Evolutionary conservation across 2,797 vertebrate species (phyloP), one percentile per base, ranked within the genome.

Genomic region (Threskiornis aethiopicus): DNA sequence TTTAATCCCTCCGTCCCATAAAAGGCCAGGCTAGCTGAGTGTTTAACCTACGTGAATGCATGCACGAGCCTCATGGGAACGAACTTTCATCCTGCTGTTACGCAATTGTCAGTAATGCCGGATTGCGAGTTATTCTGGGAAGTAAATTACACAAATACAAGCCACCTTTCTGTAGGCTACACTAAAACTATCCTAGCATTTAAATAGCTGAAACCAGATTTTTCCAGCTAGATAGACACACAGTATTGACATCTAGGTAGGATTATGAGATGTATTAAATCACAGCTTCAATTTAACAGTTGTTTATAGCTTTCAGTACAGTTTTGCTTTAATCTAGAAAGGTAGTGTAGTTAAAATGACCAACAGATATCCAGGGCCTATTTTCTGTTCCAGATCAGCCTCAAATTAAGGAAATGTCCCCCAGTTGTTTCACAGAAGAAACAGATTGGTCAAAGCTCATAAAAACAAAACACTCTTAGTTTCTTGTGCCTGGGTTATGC

Each of bases 71-170:
- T 84, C 75, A 92, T 1, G 0, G 93, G 80, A 95, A 90, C 73
- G 47, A 76, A 90, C 73, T 55, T 86, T 2, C 80, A 80, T 80
- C 90, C 87, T 67, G 57, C 84, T 71, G 22, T 90, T 91, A 72
- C 2, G 2, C 59, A 96, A 92, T 13, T 16, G 54, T 7, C 66
- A 21, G 94, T 91, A 96, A 97, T 91, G 75, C 93, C 15, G 17
- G 96, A 88, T 51, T 84, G 92, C 7, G 90, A 92, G 89, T 77
- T 96, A 93, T 97, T 97, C 92, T 82, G 41, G 90, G 94, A 96
- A 67, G 37, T n/a, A 17, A 91, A 66, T 55, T 65, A 66, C 67
- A 35, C 37, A 20, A 92, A 62, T 69, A 57, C n/a, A 61, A 94
- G 57, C n/a, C 39, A 88, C 44, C 42, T 80, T 84, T 49, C 65